Conservation (phyloP, 2,113 vertebrate species). For the Nerophis lumbriciformis region DNA sequence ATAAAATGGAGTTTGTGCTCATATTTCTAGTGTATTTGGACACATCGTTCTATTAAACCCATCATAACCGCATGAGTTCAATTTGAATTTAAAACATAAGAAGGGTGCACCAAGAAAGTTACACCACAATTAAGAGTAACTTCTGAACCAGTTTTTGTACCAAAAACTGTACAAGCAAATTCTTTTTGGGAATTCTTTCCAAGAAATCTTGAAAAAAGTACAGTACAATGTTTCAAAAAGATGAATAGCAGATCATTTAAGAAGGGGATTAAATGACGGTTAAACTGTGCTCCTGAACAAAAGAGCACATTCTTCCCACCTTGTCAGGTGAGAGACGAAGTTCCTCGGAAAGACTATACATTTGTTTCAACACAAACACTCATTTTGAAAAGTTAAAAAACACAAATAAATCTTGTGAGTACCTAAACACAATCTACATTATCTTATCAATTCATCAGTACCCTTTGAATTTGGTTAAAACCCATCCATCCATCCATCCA, state of each 20-base stretch:
- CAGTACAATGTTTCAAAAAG: too few species aligned
- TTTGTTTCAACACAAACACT: conserved; percentile 11
- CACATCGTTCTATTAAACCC: background rate
- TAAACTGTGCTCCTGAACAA: conserved; percentile 24
- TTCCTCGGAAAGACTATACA: conserved; percentile 11
- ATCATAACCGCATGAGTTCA: background rate
- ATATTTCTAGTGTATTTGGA: background rate
- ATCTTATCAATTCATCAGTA: too few species aligned
- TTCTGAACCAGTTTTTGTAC: too few species aligned
- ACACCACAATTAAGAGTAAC: too few species aligned
- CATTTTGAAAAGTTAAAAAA: too few species aligned
- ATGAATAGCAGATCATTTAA: background rate
- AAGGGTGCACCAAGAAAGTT: background rate
- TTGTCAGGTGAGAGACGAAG: conserved; percentile 34
- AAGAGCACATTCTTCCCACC: conserved; percentile 26
- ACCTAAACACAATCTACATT: too few species aligned
- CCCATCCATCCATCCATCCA: too few species aligned
- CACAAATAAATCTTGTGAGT: too few species aligned
- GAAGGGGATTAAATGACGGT: background rate
- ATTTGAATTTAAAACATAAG: background rate
- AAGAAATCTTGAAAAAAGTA: too few species aligned
- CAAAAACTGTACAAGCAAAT: too few species aligned
- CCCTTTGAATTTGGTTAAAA: too few species aligned
- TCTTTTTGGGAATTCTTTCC: too few species aligned
- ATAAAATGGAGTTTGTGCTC: background rate